Evolutionary conservation across 2,888 invertebrate genomes (phyloP).

Genomic region (Clivina fossor): DNA sequence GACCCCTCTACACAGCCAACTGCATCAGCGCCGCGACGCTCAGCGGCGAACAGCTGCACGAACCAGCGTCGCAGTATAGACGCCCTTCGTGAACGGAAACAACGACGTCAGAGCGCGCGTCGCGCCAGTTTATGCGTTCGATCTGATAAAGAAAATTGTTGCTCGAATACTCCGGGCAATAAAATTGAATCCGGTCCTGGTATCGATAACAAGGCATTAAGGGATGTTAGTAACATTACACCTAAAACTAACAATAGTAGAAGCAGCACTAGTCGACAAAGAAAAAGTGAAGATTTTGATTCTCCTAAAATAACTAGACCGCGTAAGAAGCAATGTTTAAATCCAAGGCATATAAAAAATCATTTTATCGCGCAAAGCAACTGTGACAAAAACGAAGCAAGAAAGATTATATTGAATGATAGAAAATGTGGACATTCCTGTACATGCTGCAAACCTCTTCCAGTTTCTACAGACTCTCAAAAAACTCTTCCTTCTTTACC

Average conservation of each 20-base stretch:
- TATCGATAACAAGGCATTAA: conserved; percentile 54
- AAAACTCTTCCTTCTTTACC: conserved; percentile 14
- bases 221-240: conserved; percentile 66
- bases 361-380: conserved; percentile 9
- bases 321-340: conserved; percentile 12
- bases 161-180: conserved; percentile 62
- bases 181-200: conserved; percentile 45
- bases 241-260: conserved; percentile 49
- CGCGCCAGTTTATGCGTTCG: conserved; percentile 54
- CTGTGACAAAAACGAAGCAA: neutral
- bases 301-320: conserved; percentile 1
- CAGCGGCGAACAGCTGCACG: conserved; percentile 27
- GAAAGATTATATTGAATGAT: conserved; percentile 5
- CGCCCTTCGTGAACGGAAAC: conserved; percentile 54
- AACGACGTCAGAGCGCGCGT: conserved; percentile 53
- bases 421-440: conserved; percentile 3
- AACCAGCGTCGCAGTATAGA: conserved; percentile 34
- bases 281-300: neutral
- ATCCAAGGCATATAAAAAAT: neutral
- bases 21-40: conserved; percentile 31
- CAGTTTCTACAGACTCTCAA: neutral
- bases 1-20: conserved; percentile 40
- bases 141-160: conserved; percentile 62
- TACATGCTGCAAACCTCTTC: neutral
- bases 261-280: conserved; percentile 13